These are phyloP conservation scores for Keiferia lycopersicella DNA, from an alignment of 2,888 invertebrate genomes.

Conservation along the genomic window DNA sequence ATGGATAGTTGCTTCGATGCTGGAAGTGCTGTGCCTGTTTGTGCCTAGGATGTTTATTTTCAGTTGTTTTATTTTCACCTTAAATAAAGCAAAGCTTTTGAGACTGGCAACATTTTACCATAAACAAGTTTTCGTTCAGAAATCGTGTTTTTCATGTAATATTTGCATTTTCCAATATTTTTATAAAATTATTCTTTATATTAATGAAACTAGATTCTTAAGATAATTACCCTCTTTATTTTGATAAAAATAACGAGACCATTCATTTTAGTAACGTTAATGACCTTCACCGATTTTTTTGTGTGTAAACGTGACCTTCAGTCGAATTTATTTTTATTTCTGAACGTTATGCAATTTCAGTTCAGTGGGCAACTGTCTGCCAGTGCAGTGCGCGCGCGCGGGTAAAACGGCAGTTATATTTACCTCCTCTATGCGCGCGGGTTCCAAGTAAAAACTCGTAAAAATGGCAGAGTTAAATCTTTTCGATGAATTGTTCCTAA, in stretches of 20 bases:
- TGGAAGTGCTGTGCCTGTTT: too few relatives aligned
- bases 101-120: background rate
- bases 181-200: background rate
- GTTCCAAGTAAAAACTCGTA: background rate
- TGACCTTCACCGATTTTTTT: background rate
- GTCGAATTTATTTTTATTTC: background rate
- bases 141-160: background rate
- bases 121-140: conserved; percentile 1
- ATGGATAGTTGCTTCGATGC: too few relatives aligned
- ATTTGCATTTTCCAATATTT: too few relatives aligned
- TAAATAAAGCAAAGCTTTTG: background rate
- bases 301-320: conserved; percentile 6
- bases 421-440: too few relatives aligned
- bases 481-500: conserved; percentile 48
- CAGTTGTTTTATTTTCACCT: background rate
- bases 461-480: conserved; percentile 35
- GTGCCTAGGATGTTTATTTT: background rate
- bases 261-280: background rate
- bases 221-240: too few relatives aligned
- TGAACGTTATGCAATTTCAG: background rate
- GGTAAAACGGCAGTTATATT: too few relatives aligned
- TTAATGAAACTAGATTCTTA: background rate
- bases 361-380: background rate
- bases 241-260: too few relatives aligned
- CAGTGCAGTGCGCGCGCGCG: too few relatives aligned